Base-by-base conservation (phyloP, 2,888 invertebrate genomes). In the Seira musarum region DNA sequence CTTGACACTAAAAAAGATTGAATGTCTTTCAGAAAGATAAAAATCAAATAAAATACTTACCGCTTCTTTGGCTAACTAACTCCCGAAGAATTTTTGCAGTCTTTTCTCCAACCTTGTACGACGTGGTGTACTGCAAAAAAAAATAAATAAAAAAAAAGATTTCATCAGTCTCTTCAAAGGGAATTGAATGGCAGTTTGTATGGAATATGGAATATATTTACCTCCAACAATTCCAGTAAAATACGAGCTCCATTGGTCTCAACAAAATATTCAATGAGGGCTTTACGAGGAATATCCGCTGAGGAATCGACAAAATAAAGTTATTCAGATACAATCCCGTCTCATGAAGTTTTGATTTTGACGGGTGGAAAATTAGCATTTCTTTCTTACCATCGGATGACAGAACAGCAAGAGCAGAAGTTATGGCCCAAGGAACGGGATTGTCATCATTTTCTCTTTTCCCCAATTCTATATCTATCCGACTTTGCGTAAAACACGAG, bases 41-140 rank as follows among this genome's bases (percentile, higher is more conserved):
- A n/a, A n/a, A n/a, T n/a, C n/a, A n/a, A n/a, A n/a, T n/a, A n/a
- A n/a, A 8, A 49, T 24, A 68, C 75, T 68, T 74, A 85, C 85
- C 83, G 73, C 76, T 78, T 68, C 83, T 82, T 21, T 82, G 84
- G 53, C 80, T 83, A 35, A 84, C 81, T 63, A 81, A 63, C 64
- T 85, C 84, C 3, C 85, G 80, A 22, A 85, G 40, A 30, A 84
- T 64, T 53, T 79, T 76, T 1, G 83, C 81, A n/a, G 78, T 67
- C 65, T 80, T 74, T 1, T 75, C 78, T 1, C 74, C 73, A 8
- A 69, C 65, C 24, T 73, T 77, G 30, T 49, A 40, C 0, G 24
- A 19, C 0, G 65, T 57, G 0, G 77, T 57, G 15, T 64, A 13
- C 73, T 68, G 40, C 1, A 67, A 57, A 46, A 6, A 30, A 63